Base-by-base conservation (phyloP, 2,113 vertebrate species). In the Oreochromis aureus region DNA sequence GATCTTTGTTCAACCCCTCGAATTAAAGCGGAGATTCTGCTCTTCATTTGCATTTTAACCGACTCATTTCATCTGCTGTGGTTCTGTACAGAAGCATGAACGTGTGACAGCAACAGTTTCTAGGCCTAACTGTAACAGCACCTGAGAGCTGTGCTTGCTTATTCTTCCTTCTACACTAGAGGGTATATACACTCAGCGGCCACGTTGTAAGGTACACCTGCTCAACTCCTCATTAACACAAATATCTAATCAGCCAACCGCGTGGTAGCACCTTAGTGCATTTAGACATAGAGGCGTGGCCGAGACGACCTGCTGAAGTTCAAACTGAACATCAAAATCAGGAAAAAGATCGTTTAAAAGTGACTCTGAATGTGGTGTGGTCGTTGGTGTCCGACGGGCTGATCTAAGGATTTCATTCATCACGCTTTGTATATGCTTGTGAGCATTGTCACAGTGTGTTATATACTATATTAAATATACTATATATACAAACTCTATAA, bases 321-420 rank as follows among this genome's bases (percentile, higher is more conserved):
- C 39, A 46, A 71, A 44, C 66, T 9, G n/a, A 71, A 24, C 13
- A 71, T 44, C 66, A 71, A n/a, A 71, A 10, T 44, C 34, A n/a
- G n/a, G 5, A 24, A 71, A 71, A 71, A 10, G 36, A 7, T 71
- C 0, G 0, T 41, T 71, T 71, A 71, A 36, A 36, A 6, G 39
- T 71, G 0, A 0, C 61, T 63, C 30, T n/a, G 59, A 63, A 10
- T 34, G 59, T 36, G 61, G 32, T 11, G 2, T 69, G 63, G 66
- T 24, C 39, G 0, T 41, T 71, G 66, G 36, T 1, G 19, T 3
- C 34, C 41, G 63, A 41, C 6, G 4, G 11, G 63, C 63, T 69
- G 10, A 13, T 69, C 63, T 69, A 13, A 69, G 32, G 22, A 41
- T 69, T 69, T 6, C 18, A 36, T 63, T 36, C 32, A 66, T 66